Evolutionary conservation across 2,888 invertebrate species (phyloP).

Genomic region (Ischnus inquisitorius): DNA sequence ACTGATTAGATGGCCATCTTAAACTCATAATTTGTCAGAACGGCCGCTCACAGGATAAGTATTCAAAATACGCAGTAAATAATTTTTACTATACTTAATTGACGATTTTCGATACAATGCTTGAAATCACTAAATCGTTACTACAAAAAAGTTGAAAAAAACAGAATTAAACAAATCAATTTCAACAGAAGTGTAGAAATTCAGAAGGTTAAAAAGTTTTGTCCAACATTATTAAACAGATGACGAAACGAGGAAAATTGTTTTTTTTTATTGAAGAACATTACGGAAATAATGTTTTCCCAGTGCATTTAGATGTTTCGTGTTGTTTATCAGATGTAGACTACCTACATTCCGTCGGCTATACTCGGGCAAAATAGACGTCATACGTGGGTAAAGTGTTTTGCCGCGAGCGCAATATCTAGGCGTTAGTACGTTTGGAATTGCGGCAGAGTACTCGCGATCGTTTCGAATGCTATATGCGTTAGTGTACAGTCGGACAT

Average conservation of each 20-base stretch:
- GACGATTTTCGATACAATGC: too few species aligned
- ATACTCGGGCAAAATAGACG: neutral
- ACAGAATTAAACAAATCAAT: too few species aligned
- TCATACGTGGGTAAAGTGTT: slow-evolving; percentile 11
- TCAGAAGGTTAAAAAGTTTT: neutral
- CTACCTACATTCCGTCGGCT: neutral
- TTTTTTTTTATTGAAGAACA: neutral
- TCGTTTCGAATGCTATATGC: slow-evolving; percentile 34
- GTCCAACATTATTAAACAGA: neutral
- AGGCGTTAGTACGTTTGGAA: slow-evolving; percentile 2
- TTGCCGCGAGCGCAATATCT: neutral
- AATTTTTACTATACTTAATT: too few species aligned
- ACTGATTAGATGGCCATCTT: too few species aligned
- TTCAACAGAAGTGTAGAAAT: too few species aligned
- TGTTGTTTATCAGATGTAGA: neutral
- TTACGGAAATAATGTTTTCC: neutral
- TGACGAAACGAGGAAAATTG: neutral
- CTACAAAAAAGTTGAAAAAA: too few species aligned
- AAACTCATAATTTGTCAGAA: too few species aligned
- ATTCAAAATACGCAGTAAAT: too few species aligned
- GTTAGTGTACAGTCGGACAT: neutral
- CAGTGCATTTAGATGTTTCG: neutral
- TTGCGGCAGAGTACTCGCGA: slow-evolving; percentile 30
- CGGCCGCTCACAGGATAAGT: too few species aligned
- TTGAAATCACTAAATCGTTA: too few species aligned